Base-by-base conservation (phyloP, 2,113 vertebrate genomes). In the Phoxinus phoxinus region DNA sequence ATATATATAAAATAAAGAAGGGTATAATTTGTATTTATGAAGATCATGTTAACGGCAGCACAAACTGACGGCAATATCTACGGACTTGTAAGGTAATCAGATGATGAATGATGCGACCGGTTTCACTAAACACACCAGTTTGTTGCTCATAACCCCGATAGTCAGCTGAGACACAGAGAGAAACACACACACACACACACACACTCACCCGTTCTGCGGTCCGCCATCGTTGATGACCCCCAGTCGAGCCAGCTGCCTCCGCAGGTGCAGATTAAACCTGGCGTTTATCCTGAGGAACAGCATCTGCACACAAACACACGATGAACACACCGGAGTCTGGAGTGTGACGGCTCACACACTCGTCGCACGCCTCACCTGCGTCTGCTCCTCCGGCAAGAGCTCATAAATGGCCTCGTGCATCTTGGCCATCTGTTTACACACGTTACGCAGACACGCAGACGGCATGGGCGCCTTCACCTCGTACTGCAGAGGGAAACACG, bases 391-490 rank as follows among this genome's bases (percentile, higher is more conserved):
- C 0, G 98, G 98, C 73, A 99, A 90, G 44, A 99, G 96, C 4
- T 99, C 98, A 30, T 91, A 93, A 90, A 99, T 97, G 90, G 98
- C 98, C 94, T 99, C 97, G 56, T 99, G 97, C 98, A 99, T 99
- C 93, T 99, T 99, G 6, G 95, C 94, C 96, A 97, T 97, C 91
- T 99, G 98, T 90, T 98, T 99, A 86, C 98, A 99, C 92, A 98
- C 95, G 89, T 97, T 97, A 82, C 98, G 96, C 94, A 99, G 97
- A 91, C 97, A 99, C 5, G 94, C 86, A 2, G 98, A 99, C 17
- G 98, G 98, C 94, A 99, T 98, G 0, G 98, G 98, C 59, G 98
- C 98, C 91, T 99, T 99, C 87, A 99, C 98, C 85, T 99, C 98
- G 82, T 99, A 99, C 98, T 99, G 95, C 27, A 59, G 6, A 37